Evolutionary conservation across 2,888 invertebrate species (phyloP), one percentile per base, ranked within the genome.

Genomic region (Caenorhabditis virilis): DNA sequence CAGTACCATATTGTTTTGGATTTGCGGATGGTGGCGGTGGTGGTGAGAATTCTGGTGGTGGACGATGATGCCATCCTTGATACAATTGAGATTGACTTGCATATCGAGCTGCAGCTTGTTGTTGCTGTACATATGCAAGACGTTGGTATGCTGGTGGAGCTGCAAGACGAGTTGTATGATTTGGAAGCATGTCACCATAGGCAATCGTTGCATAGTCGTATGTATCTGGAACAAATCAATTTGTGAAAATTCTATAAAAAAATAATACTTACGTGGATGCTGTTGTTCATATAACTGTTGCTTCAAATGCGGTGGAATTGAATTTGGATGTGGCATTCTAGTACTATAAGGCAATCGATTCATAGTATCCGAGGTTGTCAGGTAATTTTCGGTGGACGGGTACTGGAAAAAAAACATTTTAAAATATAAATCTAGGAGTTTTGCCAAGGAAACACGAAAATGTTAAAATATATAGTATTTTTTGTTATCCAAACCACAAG

Each of bases 191-290:
- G 26, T 78, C 78, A 36, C 72, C 75, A 57, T 78, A 78, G 22
- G 74, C 61, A 41, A 78, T 78, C 2, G 74, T 72, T 9, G 76
- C 78, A 47, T 78, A 78, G 43, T 78, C 77, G 51, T 77, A 76
- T 2, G 66, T 66, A 25, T 64, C 72, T 69, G 53, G 18, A 62
- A 43, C 42, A 20, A 39, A 16, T n/a, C 39, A 39, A 18, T 39
- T 13, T 9, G 30, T 9, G 6, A 9, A 13, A 30, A 9, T 30
- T 30, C 30, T 30, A 30, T n/a, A n/a, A n/a, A n/a, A n/a, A n/a
- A n/a, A n/a, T n/a, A n/a, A n/a, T n/a, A n/a, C n/a, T n/a, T n/a
- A n/a, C 16, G 36, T 38, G 25, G 27, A 18, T 56, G 61, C 45
- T 71, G 71, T 30, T 55, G 65, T 36, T 71, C 60, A 43, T 71